Conservation (phyloP, 1,140 invertebrate genomes). For the Drosophila ercepeae region DNA sequence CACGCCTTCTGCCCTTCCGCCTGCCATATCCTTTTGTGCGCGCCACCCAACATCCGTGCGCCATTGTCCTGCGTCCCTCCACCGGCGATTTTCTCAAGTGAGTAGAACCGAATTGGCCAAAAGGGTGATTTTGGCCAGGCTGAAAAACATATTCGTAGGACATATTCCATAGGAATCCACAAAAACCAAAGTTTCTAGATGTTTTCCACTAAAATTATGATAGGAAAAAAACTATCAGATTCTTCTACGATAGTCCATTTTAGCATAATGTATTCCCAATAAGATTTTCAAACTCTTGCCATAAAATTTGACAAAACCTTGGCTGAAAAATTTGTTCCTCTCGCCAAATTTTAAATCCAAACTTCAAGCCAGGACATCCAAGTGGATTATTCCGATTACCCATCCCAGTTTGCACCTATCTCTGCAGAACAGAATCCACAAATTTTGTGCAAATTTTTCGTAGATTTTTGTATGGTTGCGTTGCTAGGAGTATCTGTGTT, state of each 20-base stretch:
- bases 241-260: too few species aligned
- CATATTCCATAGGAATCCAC: too few species aligned
- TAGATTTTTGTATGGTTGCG: constrained; percentile 10
- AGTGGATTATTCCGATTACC: constrained; percentile 10
- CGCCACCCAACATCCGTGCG: constrained; percentile 89
- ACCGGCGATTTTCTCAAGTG: constrained; percentile 92
- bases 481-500: constrained; percentile 23
- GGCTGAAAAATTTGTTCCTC: too few species aligned
- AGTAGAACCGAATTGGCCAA: constrained; percentile 57
- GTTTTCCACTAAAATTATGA: too few species aligned
- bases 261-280: too few species aligned
- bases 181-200: too few species aligned
- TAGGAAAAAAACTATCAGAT: too few species aligned
- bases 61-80: constrained; percentile 91
- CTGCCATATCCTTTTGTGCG: constrained; percentile 91
- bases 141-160: background rate
- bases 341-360: background rate
- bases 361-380: constrained; percentile 7
- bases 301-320: too few species aligned
- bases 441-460: constrained; percentile 24
- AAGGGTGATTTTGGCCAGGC: background rate
- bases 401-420: background rate
- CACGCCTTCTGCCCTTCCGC: constrained; percentile 87
- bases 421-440: constrained; percentile 40
- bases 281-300: too few species aligned